These are phyloP conservation scores for Azorinus chamasolen DNA, from an alignment of 2,888 invertebrate genomes.

Conservation along the genomic window DNA sequence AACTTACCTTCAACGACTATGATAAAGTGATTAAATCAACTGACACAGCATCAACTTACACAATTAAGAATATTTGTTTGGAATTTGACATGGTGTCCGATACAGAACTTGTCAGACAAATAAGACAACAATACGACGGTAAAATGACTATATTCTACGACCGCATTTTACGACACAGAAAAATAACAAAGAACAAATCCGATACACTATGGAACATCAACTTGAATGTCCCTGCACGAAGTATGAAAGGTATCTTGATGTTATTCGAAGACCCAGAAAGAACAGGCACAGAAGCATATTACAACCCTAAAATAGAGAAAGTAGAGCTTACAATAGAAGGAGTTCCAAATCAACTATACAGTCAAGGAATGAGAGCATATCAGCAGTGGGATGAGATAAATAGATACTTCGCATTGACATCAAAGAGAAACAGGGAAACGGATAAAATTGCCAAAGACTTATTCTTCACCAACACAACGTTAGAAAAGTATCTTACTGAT, in stretches of 20 bases:
- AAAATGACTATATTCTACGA: conserved; percentile 53
- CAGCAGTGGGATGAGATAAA: conserved; percentile 63
- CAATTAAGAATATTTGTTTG: conserved; percentile 56
- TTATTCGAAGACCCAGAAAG: conserved; percentile 49
- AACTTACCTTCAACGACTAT: conserved; percentile 40
- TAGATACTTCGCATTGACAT: conserved; percentile 37
- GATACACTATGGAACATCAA: conserved; percentile 63
- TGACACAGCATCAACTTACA: conserved; percentile 41
- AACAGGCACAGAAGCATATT: conserved; percentile 36
- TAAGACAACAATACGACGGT: conserved; percentile 33
- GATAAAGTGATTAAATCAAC: conserved; percentile 37
- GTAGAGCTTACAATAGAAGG: conserved; percentile 61
- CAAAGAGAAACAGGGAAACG: conserved; percentile 30
- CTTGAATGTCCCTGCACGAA: conserved; percentile 52
- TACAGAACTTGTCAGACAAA: conserved; percentile 44
- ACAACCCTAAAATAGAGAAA: conserved; percentile 58
- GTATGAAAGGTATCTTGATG: conserved; percentile 64
- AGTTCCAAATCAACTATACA: conserved; percentile 62
- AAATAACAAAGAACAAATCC: conserved; percentile 45
- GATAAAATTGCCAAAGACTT: conserved; percentile 36
- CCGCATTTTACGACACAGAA: conserved; percentile 51
- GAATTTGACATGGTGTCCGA: conserved; percentile 60
- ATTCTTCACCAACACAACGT: conserved; percentile 11
- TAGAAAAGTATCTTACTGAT: conserved; percentile 39
- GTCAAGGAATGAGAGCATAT: conserved; percentile 59